phyloP scores from a whole-genome alignment of 2,888 invertebrate genomes.

The Drosophila meridiana region DNA sequence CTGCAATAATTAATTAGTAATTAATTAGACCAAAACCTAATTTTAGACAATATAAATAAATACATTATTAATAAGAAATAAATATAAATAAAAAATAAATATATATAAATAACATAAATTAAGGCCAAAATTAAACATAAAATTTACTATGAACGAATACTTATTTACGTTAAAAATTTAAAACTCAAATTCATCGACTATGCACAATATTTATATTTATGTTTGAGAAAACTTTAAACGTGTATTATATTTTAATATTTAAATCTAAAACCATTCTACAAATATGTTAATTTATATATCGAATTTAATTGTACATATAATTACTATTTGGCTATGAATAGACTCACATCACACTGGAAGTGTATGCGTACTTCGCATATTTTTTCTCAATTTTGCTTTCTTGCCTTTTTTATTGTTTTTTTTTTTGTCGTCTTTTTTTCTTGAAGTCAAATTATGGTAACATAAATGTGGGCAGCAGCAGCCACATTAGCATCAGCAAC shows the following conservation, averaged over 20 bases:
- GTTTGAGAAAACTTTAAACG: too few species aligned
- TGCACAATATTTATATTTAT: too few species aligned
- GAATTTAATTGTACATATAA: too few species aligned
- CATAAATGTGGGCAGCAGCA: slow-evolving; percentile 74
- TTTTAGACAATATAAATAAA: too few species aligned
- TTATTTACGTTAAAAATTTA: background rate
- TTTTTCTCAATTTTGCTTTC: slow-evolving; percentile 7
- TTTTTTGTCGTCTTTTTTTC: slow-evolving; percentile 29
- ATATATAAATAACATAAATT: too few species aligned
- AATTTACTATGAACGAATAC: background rate
- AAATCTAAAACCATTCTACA: background rate
- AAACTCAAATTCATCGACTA: background rate
- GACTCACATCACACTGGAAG: slow-evolving; percentile 3
- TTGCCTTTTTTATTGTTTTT: slow-evolving; percentile 26
- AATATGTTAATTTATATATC: too few species aligned
- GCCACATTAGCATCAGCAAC: slow-evolving; percentile 51
- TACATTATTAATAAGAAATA: too few species aligned
- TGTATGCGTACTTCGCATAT: slow-evolving; percentile 20
- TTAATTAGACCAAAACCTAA: too few species aligned
- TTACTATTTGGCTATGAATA: background rate
- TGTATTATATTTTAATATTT: too few species aligned
- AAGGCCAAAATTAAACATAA: too few species aligned
- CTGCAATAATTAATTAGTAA: too few species aligned
- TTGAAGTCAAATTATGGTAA: slow-evolving; percentile 78
- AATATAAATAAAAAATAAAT: too few species aligned